These are phyloP conservation scores for Dendrocopos noguchii DNA, from an alignment of 2,113 vertebrate genomes.

Conservation along the genomic window DNA sequence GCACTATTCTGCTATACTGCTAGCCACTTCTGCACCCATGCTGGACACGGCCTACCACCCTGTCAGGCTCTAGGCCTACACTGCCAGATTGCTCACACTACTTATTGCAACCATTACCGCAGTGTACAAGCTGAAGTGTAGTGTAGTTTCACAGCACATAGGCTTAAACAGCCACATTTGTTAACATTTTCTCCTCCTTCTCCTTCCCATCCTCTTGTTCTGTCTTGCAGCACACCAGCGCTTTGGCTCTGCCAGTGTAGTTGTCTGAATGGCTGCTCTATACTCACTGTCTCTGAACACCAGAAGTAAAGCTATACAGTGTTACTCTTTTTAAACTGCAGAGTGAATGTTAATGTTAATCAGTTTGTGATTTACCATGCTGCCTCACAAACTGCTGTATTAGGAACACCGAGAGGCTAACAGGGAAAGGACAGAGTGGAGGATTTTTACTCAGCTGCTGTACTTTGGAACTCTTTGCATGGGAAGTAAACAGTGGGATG, in stretches of 20 bases:
- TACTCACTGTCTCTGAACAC: background rate
- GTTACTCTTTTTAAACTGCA: background rate
- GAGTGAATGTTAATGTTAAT: background rate
- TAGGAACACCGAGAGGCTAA: background rate
- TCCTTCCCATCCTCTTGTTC: background rate
- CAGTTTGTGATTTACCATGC: background rate
- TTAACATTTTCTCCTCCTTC: background rate
- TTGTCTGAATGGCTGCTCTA: background rate
- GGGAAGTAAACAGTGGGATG: background rate
- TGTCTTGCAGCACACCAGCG: background rate
- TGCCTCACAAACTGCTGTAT: background rate
- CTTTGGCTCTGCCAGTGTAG: background rate
- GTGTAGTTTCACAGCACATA: background rate
- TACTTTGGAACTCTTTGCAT: background rate
- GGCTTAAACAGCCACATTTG: background rate
- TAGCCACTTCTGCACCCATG: too few species aligned
- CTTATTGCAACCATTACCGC: too few species aligned
- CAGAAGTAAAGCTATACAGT: background rate
- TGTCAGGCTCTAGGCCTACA: too few species aligned
- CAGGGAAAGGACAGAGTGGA: background rate
- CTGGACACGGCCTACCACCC: too few species aligned
- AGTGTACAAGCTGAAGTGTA: background rate
- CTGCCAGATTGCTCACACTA: too few species aligned
- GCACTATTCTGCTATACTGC: too few species aligned
- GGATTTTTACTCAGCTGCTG: background rate